Percentiles rank a stretch among this genome's conserved stretches.
Evolutionary conservation across 1,140 invertebrate genomes (phyloP).

Genomic region (Apis cerana): DNA sequence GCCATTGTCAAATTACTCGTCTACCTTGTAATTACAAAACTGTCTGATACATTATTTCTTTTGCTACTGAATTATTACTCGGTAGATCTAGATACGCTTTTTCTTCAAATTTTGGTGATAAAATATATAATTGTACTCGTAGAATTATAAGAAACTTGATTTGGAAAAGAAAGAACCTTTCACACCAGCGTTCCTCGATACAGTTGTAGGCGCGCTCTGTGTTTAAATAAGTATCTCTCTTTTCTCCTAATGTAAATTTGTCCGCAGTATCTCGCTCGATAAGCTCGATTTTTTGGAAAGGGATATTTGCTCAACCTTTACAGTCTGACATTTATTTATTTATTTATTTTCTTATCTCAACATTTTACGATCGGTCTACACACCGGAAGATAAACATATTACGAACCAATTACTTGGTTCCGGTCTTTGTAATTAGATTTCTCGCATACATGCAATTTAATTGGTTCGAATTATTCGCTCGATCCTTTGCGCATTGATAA

Average conservation of each 20-base stretch:
- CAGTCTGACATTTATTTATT: not conserved
- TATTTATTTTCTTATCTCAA: not conserved
- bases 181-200: not conserved
- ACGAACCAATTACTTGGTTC: not conserved
- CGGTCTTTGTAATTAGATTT: constrained; percentile 12
- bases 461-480: not conserved
- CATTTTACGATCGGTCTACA: not conserved
- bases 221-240: too few relatives aligned
- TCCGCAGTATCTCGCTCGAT: constrained; percentile 13
- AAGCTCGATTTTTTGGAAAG: constrained; percentile 26
- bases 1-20: constrained; percentile 17
- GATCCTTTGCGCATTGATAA: not conserved
- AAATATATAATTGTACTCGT: too few relatives aligned
- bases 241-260: constrained; percentile 15
- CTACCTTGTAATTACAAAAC: constrained; percentile 12
- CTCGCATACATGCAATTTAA: not conserved
- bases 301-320: constrained; percentile 15
- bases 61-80: too few relatives aligned
- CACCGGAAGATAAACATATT: not conserved
- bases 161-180: not conserved
- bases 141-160: not conserved
- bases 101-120: too few relatives aligned
- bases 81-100: too few relatives aligned
- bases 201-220: not conserved
- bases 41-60: not conserved